A percentile compares a stretch with the other conserved stretches of the same genome.
Conservation (phyloP, 2,888 invertebrate species). For the Spodoptera littoralis region DNA sequence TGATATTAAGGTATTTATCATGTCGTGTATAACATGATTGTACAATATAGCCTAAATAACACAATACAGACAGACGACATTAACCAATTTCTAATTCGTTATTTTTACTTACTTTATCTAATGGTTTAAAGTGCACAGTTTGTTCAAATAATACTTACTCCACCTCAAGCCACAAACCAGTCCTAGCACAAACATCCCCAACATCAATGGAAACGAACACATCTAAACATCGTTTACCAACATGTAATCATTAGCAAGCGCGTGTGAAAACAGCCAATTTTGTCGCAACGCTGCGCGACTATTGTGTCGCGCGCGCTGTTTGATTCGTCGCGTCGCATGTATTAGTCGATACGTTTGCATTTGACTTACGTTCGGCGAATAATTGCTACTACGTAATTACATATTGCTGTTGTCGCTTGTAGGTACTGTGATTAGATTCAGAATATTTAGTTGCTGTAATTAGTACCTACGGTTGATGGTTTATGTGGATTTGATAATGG, state of each 20-base stretch:
- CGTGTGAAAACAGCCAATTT: constrained; percentile 85
- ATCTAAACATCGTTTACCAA: constrained; percentile 64
- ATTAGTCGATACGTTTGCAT: constrained; percentile 52
- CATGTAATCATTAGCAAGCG: constrained; percentile 73
- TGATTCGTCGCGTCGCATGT: constrained; percentile 54
- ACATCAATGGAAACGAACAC: constrained; percentile 60
- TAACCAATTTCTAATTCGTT: too few species aligned
- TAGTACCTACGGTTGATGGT: too few species aligned
- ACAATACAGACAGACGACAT: too few species aligned
- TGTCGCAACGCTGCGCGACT: constrained; percentile 58
- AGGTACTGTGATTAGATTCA: constrained; percentile 15
- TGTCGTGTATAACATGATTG: too few species aligned
- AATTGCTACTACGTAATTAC: constrained; percentile 53
- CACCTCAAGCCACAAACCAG: background rate
- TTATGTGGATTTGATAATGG: too few species aligned
- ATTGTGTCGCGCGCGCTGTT: constrained; percentile 43
- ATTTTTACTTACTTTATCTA: too few species aligned
- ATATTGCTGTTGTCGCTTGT: constrained; percentile 26
- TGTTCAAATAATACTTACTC: too few species aligned
- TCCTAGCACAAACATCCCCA: constrained; percentile 21
- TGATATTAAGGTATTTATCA: too few species aligned
- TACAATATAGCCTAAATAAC: too few species aligned
- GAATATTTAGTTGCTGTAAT: background rate
- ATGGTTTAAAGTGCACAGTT: too few species aligned
- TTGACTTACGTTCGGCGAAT: constrained; percentile 54